phyloP scores from a whole-genome alignment of 1,140 invertebrate genomes.

The Halesus radiatus region DNA sequence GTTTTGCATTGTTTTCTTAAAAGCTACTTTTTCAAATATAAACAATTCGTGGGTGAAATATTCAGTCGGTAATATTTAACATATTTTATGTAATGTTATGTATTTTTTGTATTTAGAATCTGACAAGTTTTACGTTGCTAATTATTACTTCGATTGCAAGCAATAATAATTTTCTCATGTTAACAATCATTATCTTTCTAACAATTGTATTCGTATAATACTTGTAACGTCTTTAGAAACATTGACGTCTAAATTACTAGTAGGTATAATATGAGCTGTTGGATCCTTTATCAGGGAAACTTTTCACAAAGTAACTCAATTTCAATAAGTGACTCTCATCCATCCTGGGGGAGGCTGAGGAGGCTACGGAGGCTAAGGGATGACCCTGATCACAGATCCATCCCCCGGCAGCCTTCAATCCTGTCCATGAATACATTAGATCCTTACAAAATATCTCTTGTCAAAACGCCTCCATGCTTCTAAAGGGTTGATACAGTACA shows the following conservation, averaged over 20 bases:
- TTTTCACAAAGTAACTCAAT: slow-evolving; percentile 47
- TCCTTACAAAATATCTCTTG: slow-evolving; percentile 39
- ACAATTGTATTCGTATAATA: no score
- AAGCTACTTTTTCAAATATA: no score
- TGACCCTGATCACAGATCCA: slow-evolving; percentile 35
- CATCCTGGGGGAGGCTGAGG: background rate
- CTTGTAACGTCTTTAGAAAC: no score
- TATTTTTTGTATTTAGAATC: no score
- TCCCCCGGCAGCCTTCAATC: slow-evolving; percentile 2
- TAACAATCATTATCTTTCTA: no score
- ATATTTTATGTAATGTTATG: no score
- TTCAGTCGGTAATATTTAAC: no score
- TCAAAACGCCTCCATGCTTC: slow-evolving; percentile 20
- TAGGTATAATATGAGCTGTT: background rate
- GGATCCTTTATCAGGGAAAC: background rate
- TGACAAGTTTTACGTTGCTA: no score
- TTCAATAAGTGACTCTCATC: slow-evolving; percentile 47
- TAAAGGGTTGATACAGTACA: background rate
- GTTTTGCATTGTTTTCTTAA: no score
- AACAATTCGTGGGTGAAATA: no score
- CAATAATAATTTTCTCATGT: no score
- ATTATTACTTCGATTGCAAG: no score
- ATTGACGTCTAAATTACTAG: background rate
- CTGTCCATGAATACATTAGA: slow-evolving; percentile 46
- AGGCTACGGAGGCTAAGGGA: slow-evolving; percentile 11